Evolutionary conservation across 2,797 vertebrate species (phyloP).

Genomic region (Danio kyathit): DNA sequence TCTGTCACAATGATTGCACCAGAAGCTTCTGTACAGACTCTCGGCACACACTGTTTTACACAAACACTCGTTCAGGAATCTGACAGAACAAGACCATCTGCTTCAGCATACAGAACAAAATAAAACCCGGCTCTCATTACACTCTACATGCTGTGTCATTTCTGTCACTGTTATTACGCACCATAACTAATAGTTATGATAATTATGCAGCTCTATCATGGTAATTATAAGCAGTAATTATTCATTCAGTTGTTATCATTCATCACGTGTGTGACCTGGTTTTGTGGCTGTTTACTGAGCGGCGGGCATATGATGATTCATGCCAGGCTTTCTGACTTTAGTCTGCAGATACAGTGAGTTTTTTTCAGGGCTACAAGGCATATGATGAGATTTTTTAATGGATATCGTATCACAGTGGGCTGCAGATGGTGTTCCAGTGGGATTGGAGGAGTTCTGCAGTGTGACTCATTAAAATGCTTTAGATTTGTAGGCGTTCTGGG

Average conservation of each 20-base stretch:
- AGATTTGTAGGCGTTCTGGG: not conserved
- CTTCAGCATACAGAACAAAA: not conserved
- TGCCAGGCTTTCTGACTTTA: not conserved
- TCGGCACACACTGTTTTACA: not conserved
- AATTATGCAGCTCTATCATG: not conserved
- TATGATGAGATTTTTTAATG: not conserved
- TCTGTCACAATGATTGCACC: conserved; percentile 11
- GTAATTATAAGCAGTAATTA: not conserved
- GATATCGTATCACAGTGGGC: not conserved
- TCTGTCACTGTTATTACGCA: not conserved
- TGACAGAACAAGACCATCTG: not conserved
- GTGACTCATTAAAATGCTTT: not conserved
- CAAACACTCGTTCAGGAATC: conserved; percentile 17
- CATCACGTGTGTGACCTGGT: not conserved
- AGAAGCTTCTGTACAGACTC: conserved; percentile 24
- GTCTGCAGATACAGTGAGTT: not conserved
- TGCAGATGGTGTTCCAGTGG: not conserved
- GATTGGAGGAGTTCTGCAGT: not conserved
- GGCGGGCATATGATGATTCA: not conserved
- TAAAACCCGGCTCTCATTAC: not conserved
- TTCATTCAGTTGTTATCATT: not conserved
- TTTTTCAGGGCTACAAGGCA: not conserved
- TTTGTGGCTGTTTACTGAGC: not conserved
- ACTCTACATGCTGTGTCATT: not conserved
- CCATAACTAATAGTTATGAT: not conserved